Conservation (phyloP, 2,888 invertebrate genomes). For the Heliconius aoede region DNA sequence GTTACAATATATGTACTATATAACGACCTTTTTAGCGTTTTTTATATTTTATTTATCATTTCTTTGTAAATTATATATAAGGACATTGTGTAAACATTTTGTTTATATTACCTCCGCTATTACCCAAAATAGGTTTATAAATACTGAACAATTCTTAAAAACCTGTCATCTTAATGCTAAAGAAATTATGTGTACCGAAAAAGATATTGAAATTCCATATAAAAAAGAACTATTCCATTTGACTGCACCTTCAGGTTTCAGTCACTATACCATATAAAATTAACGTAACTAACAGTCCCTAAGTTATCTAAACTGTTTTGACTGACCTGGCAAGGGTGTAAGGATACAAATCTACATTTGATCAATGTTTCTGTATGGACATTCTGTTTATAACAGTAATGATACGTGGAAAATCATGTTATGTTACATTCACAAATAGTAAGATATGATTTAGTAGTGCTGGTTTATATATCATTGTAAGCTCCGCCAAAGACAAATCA, state of each 20-base stretch:
- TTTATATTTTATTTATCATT: neutral
- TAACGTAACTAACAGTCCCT: neutral
- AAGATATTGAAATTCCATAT: neutral
- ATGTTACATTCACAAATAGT: slow-evolving; percentile 10
- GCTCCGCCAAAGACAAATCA: slow-evolving; percentile 33
- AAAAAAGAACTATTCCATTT: neutral
- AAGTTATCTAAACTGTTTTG: neutral
- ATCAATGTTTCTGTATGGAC: neutral
- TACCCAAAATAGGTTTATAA: neutral
- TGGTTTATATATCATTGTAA: slow-evolving; percentile 33
- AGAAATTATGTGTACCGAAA: neutral
- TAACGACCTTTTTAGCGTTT: too few relatives aligned
- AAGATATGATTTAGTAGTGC: neutral
- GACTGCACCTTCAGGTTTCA: neutral
- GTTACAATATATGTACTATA: neutral
- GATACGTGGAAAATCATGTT: neutral
- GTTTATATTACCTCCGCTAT: slow-evolving; percentile 14
- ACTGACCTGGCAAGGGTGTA: neutral
- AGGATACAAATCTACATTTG: neutral
- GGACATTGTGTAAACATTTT: slow-evolving; percentile 4
- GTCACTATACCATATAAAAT: neutral
- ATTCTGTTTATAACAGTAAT: neutral
- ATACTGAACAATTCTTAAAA: neutral
- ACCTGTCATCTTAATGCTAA: neutral
- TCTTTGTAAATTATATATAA: neutral